Conservation (phyloP, 2,888 invertebrate species). For the Serrognathus titanus region DNA sequence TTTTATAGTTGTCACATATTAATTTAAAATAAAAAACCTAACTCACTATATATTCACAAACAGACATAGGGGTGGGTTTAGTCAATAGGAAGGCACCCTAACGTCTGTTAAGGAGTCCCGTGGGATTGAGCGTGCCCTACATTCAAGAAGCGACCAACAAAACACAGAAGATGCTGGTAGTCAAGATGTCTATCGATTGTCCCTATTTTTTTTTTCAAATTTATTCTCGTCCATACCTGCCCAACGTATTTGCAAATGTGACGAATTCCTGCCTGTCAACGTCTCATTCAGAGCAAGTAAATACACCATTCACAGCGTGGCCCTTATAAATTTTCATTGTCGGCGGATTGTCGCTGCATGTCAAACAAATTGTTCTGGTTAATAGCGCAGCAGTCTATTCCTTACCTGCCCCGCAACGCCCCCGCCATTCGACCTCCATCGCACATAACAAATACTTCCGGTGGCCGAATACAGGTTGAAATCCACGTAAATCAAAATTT, state of each 20-base stretch:
- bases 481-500: too few relatives aligned
- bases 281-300: neutral
- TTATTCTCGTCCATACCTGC: neutral
- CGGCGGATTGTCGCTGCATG: neutral
- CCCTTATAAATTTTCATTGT: neutral
- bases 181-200: slow-evolving; percentile 12
- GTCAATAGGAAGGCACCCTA: slow-evolving; percentile 8
- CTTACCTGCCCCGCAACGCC: neutral
- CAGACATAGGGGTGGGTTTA: neutral
- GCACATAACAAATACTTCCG: neutral
- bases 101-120: slow-evolving; percentile 3
- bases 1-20: too few relatives aligned
- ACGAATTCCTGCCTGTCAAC: neutral
- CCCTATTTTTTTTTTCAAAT: neutral
- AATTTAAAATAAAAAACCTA: too few relatives aligned
- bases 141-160: neutral
- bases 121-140: slow-evolving; percentile 3
- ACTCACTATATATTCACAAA: too few relatives aligned
- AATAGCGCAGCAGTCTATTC: neutral
- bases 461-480: too few relatives aligned
- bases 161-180: slow-evolving; percentile 8
- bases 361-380: slow-evolving; percentile 2
- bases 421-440: neutral
- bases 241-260: too few relatives aligned
- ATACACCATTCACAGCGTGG: neutral